Conservation (phyloP, 2,797 vertebrate species). For the Enteromius mattozi region DNA sequence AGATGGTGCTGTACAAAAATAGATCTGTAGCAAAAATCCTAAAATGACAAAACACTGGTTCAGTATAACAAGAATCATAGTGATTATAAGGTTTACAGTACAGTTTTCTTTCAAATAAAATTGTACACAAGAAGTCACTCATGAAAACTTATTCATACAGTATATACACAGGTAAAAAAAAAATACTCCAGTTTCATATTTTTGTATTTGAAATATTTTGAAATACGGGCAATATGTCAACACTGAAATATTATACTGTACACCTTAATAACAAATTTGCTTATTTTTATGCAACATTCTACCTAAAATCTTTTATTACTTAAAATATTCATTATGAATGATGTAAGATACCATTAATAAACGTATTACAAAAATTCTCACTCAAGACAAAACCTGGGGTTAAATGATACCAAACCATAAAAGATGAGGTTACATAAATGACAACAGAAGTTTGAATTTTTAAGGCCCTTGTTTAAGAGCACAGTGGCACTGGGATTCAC, state of each 20-base stretch:
- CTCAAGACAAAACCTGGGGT: background rate
- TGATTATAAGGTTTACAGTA: constrained; percentile 18
- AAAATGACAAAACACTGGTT: background rate
- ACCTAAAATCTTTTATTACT: background rate
- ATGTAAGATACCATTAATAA: background rate
- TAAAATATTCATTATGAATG: background rate
- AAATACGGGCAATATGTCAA: background rate
- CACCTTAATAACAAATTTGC: background rate
- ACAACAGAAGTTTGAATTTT: background rate
- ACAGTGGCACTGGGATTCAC: background rate
- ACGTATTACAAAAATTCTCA: background rate
- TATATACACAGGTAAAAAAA: background rate
- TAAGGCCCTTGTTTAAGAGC: background rate
- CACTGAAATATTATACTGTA: constrained; percentile 4
- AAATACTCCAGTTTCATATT: background rate
- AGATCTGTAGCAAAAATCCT: background rate
- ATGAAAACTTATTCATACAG: constrained; percentile 1
- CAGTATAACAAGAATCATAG: background rate
- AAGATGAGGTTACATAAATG: constrained; percentile 2
- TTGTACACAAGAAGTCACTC: background rate
- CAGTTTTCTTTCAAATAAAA: background rate
- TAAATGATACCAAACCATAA: background rate
- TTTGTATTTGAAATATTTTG: background rate
- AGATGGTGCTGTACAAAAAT: constrained; percentile 28
- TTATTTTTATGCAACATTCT: background rate